Percentiles rank a stretch among this genome's conserved stretches.
Evolutionary conservation across 2,888 invertebrate genomes (phyloP).

Genomic region (Eupithecia vulgata): DNA sequence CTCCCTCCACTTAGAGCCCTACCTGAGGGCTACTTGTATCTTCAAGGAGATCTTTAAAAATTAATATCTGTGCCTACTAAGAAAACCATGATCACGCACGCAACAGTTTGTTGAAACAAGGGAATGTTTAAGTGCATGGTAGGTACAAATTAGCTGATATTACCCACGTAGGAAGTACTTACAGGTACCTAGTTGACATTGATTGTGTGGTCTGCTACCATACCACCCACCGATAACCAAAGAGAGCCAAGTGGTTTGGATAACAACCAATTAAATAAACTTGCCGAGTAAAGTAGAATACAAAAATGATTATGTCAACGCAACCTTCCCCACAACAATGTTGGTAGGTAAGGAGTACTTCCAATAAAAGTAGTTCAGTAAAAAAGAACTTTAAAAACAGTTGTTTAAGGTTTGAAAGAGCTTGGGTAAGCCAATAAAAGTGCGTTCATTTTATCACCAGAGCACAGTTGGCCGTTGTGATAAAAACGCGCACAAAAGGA

Average conservation of each 20-base stretch:
- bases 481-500: conserved; percentile 54
- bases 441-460: conserved; percentile 48
- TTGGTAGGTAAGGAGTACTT: neutral
- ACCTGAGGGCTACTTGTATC: neutral
- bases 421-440: conserved; percentile 32
- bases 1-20: neutral
- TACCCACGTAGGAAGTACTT: conserved; percentile 1
- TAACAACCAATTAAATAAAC: conserved; percentile 37
- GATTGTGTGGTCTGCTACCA: conserved; percentile 32
- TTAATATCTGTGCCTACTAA: neutral
- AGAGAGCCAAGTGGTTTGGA: conserved; percentile 14
- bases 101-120: neutral
- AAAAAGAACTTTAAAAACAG: neutral
- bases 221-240: conserved; percentile 20
- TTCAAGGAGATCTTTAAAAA: neutral
- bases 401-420: conserved; percentile 6
- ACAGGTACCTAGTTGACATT: conserved; percentile 23
- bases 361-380: neutral
- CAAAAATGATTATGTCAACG: conserved; percentile 30
- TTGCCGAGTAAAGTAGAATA: conserved; percentile 15
- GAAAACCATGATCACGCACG: neutral
- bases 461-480: conserved; percentile 50
- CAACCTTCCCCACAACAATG: conserved; percentile 18
- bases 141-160: conserved; percentile 16
- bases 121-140: neutral